These are phyloP conservation scores for Myopa tessellatipennis DNA, from an alignment of 2,888 invertebrate genomes.

Conservation along the genomic window DNA sequence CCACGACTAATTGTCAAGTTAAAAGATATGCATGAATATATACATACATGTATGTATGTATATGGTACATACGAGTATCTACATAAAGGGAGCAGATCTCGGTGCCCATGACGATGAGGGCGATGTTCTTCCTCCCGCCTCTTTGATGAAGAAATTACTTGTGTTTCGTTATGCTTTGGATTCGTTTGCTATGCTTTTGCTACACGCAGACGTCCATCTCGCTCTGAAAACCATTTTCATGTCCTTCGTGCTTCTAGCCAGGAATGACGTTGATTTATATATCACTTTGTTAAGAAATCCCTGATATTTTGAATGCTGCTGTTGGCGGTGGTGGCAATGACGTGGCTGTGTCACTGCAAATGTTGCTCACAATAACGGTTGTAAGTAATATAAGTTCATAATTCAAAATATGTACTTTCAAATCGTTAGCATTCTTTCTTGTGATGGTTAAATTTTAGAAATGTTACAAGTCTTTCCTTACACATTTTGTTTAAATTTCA, in stretches of 20 bases:
- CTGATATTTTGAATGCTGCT: not conserved
- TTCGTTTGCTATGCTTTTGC: slow-evolving; percentile 24
- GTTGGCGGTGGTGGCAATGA: too few relatives aligned
- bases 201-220: slow-evolving; percentile 3
- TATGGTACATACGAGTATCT: not conserved
- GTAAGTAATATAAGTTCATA: too few relatives aligned
- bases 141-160: not conserved
- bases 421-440: too few relatives aligned
- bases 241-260: slow-evolving; percentile 17
- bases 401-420: too few relatives aligned
- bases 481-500: too few relatives aligned
- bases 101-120: not conserved
- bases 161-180: slow-evolving; percentile 18
- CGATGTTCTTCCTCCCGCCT: slow-evolving; percentile 6
- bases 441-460: too few relatives aligned
- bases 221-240: slow-evolving; percentile 28
- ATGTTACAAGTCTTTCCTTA: too few relatives aligned
- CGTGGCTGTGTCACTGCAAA: too few relatives aligned
- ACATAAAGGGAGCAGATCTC: slow-evolving; percentile 14
- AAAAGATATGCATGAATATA: not conserved
- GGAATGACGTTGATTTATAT: slow-evolving; percentile 29
- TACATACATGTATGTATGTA: not conserved
- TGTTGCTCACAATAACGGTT: too few relatives aligned
- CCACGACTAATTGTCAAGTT: slow-evolving; percentile 22
- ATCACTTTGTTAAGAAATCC: slow-evolving; percentile 30